Conservation (phyloP, 2,113 vertebrate genomes). For the Eretmodus cyanostictus region DNA sequence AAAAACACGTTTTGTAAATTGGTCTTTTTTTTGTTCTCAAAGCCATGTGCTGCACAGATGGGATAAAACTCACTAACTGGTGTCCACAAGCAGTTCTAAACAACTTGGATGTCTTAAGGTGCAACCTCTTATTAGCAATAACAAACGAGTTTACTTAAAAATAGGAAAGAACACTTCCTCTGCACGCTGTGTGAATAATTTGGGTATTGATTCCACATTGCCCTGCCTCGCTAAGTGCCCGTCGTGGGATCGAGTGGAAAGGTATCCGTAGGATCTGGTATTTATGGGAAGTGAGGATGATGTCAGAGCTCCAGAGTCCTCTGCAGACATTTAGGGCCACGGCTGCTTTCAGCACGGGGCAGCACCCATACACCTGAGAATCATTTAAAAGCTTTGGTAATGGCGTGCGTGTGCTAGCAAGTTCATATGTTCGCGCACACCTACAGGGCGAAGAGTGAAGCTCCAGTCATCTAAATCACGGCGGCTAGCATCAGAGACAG, state of each 20-base stretch:
- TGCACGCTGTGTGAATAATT: slow-evolving; percentile 1
- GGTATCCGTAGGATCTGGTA: not conserved
- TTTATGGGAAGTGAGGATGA: slow-evolving; percentile 33
- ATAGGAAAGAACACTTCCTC: slow-evolving; percentile 12
- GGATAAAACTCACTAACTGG: not conserved
- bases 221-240: not conserved
- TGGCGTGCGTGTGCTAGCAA: not conserved
- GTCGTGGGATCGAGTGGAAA: slow-evolving; percentile 13
- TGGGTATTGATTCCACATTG: slow-evolving; percentile 21
- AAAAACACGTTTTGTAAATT: slow-evolving; percentile 46
- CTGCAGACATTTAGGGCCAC: slow-evolving; percentile 53
- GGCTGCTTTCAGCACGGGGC: slow-evolving; percentile 27
- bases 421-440: not conserved
- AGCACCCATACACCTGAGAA: not conserved
- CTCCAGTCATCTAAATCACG: not conserved
- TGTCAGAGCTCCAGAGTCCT: slow-evolving; percentile 24
- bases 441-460: not conserved
- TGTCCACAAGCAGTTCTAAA: slow-evolving; percentile 31
- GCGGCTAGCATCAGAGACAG: not conserved
- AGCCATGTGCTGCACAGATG: slow-evolving; percentile 59
- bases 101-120: slow-evolving; percentile 7
- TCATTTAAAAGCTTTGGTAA: not conserved
- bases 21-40: not conserved
- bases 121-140: slow-evolving; percentile 24
- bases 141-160: slow-evolving; percentile 36